Conservation (phyloP, 2,888 invertebrate species). For the Acrocyrtus sp. region DNA sequence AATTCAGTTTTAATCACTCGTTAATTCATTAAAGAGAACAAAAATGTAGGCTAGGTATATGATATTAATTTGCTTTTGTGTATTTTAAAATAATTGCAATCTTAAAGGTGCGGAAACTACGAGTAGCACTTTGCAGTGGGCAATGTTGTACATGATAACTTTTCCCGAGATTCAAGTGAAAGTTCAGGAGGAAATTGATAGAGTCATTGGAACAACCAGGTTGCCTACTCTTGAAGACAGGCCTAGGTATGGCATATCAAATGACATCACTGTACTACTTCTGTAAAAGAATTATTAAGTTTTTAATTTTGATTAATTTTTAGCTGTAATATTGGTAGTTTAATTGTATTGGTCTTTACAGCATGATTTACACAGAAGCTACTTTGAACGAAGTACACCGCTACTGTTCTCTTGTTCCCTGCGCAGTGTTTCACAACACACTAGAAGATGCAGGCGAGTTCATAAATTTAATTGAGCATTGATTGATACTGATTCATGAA, state of each 20-base stretch:
- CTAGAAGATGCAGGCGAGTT: slow-evolving; percentile 55
- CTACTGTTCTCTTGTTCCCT: slow-evolving; percentile 62
- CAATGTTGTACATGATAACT: slow-evolving; percentile 63
- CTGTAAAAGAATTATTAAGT: background rate
- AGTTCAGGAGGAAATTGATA: slow-evolving; percentile 61
- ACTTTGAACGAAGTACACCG: slow-evolving; percentile 64
- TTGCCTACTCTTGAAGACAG: slow-evolving; percentile 64
- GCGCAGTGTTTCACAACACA: slow-evolving; percentile 62
- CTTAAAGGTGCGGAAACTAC: slow-evolving; percentile 62
- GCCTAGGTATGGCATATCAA: slow-evolving; percentile 36
- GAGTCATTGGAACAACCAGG: slow-evolving; percentile 57
- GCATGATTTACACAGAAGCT: slow-evolving; percentile 64
- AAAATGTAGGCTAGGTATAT: too few species aligned
- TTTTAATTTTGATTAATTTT: background rate
- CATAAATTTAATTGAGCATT: slow-evolving; percentile 13
- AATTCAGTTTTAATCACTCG: too few species aligned
- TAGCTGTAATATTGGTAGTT: too few species aligned
- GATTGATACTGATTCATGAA: background rate
- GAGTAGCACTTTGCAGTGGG: slow-evolving; percentile 58
- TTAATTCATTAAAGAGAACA: too few species aligned
- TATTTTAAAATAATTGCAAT: too few species aligned
- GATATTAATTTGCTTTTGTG: too few species aligned
- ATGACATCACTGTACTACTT: background rate
- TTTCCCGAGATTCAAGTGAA: slow-evolving; percentile 63
- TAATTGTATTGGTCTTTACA: slow-evolving; percentile 26